Evolutionary conservation across 2,888 invertebrate genomes (phyloP).

Genomic region (Heliconius charithonia): DNA sequence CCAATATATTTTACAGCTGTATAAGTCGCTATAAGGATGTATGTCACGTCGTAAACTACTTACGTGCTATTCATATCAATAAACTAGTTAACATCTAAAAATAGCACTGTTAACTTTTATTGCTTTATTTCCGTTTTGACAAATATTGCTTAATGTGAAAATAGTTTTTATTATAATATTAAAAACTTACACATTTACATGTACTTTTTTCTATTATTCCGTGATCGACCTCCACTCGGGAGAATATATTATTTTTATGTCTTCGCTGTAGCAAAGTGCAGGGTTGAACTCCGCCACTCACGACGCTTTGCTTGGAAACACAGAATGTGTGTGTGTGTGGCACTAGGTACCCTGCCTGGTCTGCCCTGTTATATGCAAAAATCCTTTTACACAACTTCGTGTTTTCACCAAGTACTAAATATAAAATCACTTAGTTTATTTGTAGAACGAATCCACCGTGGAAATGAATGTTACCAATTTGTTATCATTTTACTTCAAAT

Average conservation of each 20-base stretch:
- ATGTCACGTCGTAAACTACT: conserved; percentile 11
- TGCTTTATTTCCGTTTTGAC: not conserved
- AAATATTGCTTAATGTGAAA: not conserved
- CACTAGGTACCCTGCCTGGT: not conserved
- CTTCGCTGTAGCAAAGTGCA: too few species aligned
- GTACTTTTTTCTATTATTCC: too few species aligned
- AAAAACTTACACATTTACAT: not conserved
- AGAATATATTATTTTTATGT: not conserved
- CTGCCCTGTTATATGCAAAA: not conserved
- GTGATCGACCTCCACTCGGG: not conserved
- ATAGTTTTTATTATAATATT: not conserved
- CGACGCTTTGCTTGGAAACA: too few species aligned
- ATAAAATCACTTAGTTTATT: not conserved
- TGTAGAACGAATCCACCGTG: not conserved
- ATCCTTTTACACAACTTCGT: not conserved
- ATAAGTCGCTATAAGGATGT: not conserved
- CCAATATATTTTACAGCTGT: not conserved
- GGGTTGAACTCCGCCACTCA: too few species aligned
- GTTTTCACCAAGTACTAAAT: not conserved
- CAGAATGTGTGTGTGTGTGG: not conserved
- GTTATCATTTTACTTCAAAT: not conserved
- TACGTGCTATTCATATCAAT: not conserved
- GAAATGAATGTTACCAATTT: not conserved
- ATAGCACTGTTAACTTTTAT: not conserved
- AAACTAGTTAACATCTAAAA: not conserved